Evolutionary conservation across 2,113 vertebrate genomes (phyloP).

Genomic region (Pimephales promelas): DNA sequence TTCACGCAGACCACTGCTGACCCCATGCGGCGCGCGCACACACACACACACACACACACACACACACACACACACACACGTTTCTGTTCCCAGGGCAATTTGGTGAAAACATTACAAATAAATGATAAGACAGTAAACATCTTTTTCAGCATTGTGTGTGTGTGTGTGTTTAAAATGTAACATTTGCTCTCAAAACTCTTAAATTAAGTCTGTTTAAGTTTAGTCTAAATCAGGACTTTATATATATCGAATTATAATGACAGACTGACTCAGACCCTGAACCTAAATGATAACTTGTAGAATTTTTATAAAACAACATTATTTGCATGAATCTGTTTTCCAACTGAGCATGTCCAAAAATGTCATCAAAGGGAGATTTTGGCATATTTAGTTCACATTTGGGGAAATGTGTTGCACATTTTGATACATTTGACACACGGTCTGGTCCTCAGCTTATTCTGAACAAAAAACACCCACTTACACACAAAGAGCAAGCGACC

Average conservation of each 20-base stretch:
- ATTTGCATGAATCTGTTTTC: neutral
- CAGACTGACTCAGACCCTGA: neutral
- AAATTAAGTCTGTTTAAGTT: neutral
- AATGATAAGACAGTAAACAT: constrained; percentile 89
- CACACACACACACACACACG: constrained; percentile 7
- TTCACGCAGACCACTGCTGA: constrained; percentile 86
- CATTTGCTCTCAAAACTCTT: neutral
- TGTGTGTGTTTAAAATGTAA: neutral
- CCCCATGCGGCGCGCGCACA: constrained; percentile 61
- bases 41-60: constrained; percentile 8
- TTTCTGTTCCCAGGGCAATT: constrained; percentile 69
- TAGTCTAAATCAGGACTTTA: neutral
- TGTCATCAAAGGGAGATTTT: neutral
- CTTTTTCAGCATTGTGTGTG: constrained; percentile 79
- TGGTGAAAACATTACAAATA: constrained; percentile 84
- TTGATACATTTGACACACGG: neutral
- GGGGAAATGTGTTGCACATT: neutral
- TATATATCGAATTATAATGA: neutral
- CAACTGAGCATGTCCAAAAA: neutral
- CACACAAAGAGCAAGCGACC: neutral
- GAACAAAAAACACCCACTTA: neutral
- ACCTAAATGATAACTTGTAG: neutral
- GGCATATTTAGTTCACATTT: neutral
- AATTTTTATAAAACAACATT: neutral
- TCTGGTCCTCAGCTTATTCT: neutral